Base-by-base conservation (phyloP, 35 echinoderm and acorn worm species). In the Eucidaris tribuloides region DNA sequence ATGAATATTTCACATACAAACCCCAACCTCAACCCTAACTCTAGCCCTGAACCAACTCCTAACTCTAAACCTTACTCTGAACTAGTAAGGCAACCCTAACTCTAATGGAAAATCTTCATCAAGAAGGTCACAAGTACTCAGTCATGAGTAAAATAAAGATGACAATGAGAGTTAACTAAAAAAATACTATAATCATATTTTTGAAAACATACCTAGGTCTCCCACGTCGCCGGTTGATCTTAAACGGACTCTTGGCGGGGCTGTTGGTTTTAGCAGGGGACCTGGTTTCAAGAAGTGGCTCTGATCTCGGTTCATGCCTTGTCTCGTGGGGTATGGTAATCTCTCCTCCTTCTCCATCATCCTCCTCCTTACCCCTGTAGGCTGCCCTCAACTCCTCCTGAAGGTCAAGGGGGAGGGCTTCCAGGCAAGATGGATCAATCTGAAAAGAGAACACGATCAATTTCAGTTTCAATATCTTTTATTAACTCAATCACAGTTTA, bases 391-490 rank as follows among this genome's bases (percentile, higher is more conserved):
- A 39, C 64, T 97, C 94, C 24, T 93, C 49, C 58, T 89, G 81
- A 15, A 97, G 57, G 23, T 97, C 94, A 14, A 60, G 46, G 29
- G 94, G 94, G 0, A 97, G 86, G 4, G 94, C 94, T 37, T 97
- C 94, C 18, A 97, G 58, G 81, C 85, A 97, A 27, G 80, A 80
- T 11, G 90, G 94, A 79, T 97, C 94, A 83, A 97, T 85, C 94
- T 97, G 45, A 36, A 45, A 44, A 3, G 64, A 70, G n/a, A n/a
- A n/a, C n/a, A n/a, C n/a, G n/a, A n/a, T n/a, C n/a, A n/a, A n/a
- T n/a, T n/a, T n/a, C n/a, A n/a, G n/a, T n/a, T n/a, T n/a, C n/a
- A n/a, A n/a, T n/a, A n/a, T n/a, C n/a, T n/a, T n/a, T n/a, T n/a
- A n/a, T n/a, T n/a, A n/a, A n/a, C n/a, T n/a, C n/a, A n/a, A n/a